Conservation (phyloP, 2,797 vertebrate genomes). For the Selene dorsalis region DNA sequence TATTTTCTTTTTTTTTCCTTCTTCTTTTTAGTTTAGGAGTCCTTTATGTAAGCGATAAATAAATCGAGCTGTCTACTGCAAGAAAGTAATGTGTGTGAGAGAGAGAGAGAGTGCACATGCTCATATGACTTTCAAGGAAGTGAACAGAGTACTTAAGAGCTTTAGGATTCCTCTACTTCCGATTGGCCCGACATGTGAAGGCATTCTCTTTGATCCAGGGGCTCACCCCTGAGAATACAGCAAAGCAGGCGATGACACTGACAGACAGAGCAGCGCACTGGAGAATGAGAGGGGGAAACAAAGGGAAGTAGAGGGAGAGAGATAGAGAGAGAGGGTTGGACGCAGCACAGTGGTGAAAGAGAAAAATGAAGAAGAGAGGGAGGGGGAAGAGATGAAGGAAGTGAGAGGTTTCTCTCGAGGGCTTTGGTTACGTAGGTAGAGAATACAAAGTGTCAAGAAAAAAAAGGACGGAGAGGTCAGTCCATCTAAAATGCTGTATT, state of each 20-base stretch:
- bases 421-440: conserved; percentile 77
- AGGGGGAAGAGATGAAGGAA: conserved; percentile 60
- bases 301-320: conserved; percentile 24
- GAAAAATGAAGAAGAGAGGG: conserved; percentile 51
- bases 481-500: conserved; percentile 66
- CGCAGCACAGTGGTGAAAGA: conserved; percentile 61
- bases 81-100: neutral
- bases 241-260: conserved; percentile 61
- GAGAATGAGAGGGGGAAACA: conserved; percentile 47
- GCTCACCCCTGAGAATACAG: conserved; percentile 55
- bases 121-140: conserved; percentile 38
- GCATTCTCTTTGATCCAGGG: conserved; percentile 68
- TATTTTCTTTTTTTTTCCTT: neutral
- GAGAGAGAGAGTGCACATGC: neutral
- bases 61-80: neutral
- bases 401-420: conserved; percentile 61
- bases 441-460: conserved; percentile 79
- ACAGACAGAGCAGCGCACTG: conserved; percentile 23
- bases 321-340: conserved; percentile 30
- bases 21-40: no score
- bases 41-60: conserved; percentile 15
- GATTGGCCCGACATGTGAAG: conserved; percentile 56
- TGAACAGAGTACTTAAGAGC: conserved; percentile 21
- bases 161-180: conserved; percentile 62
- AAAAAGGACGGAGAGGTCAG: conserved; percentile 57